Percentiles rank a stretch among this genome's conserved stretches.
phyloP scores from a whole-genome alignment of 35 echinoderm and acorn worm genomes.

The Stichopus chloronotus region DNA sequence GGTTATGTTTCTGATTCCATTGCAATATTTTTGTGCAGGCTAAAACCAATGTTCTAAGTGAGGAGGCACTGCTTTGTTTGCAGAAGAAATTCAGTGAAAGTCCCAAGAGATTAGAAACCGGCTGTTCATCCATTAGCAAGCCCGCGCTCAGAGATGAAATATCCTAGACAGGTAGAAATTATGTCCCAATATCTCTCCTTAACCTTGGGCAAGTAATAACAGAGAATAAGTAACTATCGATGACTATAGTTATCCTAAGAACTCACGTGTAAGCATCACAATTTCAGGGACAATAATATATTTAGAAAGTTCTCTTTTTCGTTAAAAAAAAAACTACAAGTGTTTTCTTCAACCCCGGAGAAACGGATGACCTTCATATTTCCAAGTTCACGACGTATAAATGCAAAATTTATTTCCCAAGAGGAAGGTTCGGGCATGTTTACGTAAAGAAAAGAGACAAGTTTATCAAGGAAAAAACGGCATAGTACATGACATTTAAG shows the following conservation, averaged over 20 bases:
- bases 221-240: constrained; percentile 22
- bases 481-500: constrained; percentile 15
- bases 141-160: constrained; percentile 24
- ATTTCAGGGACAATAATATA: constrained; percentile 37
- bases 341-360: constrained; percentile 5
- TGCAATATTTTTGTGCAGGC: not conserved
- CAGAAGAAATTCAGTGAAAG: constrained; percentile 25
- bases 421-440: not conserved
- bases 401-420: not conserved
- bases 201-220: constrained; percentile 22
- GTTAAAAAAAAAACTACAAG: not conserved
- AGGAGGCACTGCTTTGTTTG: constrained; percentile 17
- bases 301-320: constrained; percentile 10
- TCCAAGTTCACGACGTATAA: not conserved
- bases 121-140: constrained; percentile 47
- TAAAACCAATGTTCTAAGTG: not conserved
- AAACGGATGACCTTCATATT: constrained; percentile 8
- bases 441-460: not conserved
- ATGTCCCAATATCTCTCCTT: constrained; percentile 36
- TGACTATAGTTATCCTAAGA: not conserved
- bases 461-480: not conserved
- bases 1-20: not conserved
- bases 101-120: constrained; percentile 32
- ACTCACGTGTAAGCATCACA: too few relatives aligned
- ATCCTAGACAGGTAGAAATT: constrained; percentile 32